Evolutionary conservation across 2,113 vertebrate species (phyloP), one percentile per base, ranked within the genome.

Genomic region (Semnopithecus entellus): DNA sequence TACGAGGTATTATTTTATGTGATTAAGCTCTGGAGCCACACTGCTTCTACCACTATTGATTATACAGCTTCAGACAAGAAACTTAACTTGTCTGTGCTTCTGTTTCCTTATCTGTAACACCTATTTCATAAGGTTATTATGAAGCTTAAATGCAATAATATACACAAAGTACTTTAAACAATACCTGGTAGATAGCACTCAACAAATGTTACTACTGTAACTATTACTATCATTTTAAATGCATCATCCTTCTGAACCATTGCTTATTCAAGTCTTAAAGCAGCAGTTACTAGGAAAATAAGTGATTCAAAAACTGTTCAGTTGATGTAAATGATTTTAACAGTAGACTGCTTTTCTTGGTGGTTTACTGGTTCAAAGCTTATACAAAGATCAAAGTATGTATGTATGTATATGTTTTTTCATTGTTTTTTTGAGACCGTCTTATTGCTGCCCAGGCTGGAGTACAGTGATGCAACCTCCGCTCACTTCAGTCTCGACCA

Each of bases 241-340:
- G 48, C 22, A 16, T 81, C 17, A 16, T 86, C 48, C 32, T 64
- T 73, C 8, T 93, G 50, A 95, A 64, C n/a, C 30, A 90, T 50
- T 55, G 25, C 64, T 95, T 85, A 85, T 45, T 84, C 25, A 66
- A 88, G 17, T 95, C 40, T 93, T 90, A 95, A 88, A 70, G 66
- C 48, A 97, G 57, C 50, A 85, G 8, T 81, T 91, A 91, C 59
- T 75, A 2, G 64, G 64, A 90, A 95, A 83, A 95, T 76, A 95
- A 93, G 88, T 22, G 13, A 70, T 61, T 83, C 52, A 73, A 88
- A 88, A 82, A 70, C 30, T 55, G 27, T 32, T 59, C 38, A 45
- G 52, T 35, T 79, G 38, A 87, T 40, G 2, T 18, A 82, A 76
- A 80, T 84, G 48, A 94, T 25, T 94, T 72, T 92, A 76, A 73